Evolutionary conservation across 1,140 invertebrate species (phyloP), one percentile per base, ranked within the genome.

Genomic region (Euglossa dilemma): DNA sequence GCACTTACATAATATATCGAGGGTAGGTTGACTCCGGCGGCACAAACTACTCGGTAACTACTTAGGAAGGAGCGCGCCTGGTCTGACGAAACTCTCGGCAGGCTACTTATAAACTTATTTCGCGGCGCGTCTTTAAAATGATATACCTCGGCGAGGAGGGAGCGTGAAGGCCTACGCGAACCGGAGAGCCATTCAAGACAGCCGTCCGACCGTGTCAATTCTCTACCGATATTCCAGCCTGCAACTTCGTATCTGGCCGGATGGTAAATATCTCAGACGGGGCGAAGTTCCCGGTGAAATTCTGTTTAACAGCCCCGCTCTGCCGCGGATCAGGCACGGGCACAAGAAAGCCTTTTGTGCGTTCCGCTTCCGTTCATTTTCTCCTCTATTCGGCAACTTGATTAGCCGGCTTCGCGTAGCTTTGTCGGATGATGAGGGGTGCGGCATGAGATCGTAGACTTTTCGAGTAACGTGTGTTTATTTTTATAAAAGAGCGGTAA

Each of bases 41-140:
- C 90, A 90, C 91, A 93, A 93, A 93, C 91, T 93, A 93, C 92
- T 93, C 93, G 91, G 78, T 91, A 93, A 93, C 92, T 93, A 92
- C 92, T 92, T 93, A 93, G 91, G 90, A 86, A 88, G 87, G 87
- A 90, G 88, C 86, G 89, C 87, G 52, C 11, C 36, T 85, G 88
- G 89, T 89, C 91, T 91, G 92, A 92, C 91, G 86, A 92, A 92
- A 93, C 91, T 93, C 92, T 92, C 90, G 89, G 89, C 87, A 91
- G 91, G 93, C 93, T 93, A 93, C 92, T 93, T 93, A 93, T 91
- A 93, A 93, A 93, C 92, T 93, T 93, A 93, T 93, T 92, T 93
- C 92, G 92, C 86, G 91, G 90, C 91, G 90, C 90, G 92, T 93
- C 92, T 93, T 93, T 91, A 93, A 93, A 93, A 93, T 92, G 91